Base-by-base conservation (phyloP, 2,797 vertebrate genomes). In the Cottoperca gobio region DNA sequence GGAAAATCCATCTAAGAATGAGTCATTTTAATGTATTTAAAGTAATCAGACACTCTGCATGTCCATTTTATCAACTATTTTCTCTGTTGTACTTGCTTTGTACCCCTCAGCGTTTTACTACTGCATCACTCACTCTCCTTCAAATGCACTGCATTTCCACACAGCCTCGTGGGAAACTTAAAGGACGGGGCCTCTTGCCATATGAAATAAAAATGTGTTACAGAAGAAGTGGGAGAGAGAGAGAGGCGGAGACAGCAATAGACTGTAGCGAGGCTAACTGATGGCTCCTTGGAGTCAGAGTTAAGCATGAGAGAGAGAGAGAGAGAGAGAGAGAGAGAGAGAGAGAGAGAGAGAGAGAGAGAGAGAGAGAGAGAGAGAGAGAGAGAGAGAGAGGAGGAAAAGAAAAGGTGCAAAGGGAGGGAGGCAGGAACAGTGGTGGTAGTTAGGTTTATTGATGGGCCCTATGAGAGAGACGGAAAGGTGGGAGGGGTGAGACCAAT, bases 391-490 rank as follows among this genome's bases (percentile, higher is more conserved):
- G 42, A 45, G 28, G 53, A 45, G n/a, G 39, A 7, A 26, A 67
- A 65, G 57, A 50, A 73, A 78, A 78, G 48, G 76, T 73, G 78
- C 14, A 69, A 62, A 76, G 81, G 59, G 73, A 76, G 54, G 43
- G 39, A 60, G 70, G 46, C 48, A 68, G 71, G 63, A 79, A 74
- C 68, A 60, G 53, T 76, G 57, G 72, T 57, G 68, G 76, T 76
- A 70, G 61, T 85, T 79, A 69, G 77, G 57, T 78, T 80, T 84
- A 89, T 83, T 81, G 81, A 86, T 81, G 63, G 66, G 53, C 42
- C 81, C 76, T 46, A 7, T 43, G 73, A 83, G 76, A 72, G 24
- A 50, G 43, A 46, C 16, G 9, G 24, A 63, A 35, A 66, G 53
- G 49, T 4, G 24, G 48, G 62, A 40, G 37, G 16, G 26, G 40